These are phyloP conservation scores for Rhagonycha fulva DNA, from an alignment of 2,888 invertebrate species.

Conservation along the genomic window DNA sequence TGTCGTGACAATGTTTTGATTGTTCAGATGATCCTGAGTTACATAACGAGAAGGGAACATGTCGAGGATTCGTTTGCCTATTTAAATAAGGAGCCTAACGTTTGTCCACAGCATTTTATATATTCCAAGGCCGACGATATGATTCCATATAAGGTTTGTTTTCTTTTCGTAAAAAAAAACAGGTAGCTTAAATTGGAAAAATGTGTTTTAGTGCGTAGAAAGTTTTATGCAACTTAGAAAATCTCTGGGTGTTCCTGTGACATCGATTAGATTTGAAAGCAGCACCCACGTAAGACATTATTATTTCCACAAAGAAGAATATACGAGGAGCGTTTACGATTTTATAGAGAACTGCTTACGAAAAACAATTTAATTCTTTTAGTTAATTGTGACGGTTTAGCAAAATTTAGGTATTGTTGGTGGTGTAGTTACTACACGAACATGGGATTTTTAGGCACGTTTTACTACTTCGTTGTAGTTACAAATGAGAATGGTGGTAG, in stretches of 20 bases:
- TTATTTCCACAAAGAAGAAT: slow-evolving; percentile 64
- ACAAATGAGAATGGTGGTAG: not conserved
- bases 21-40: slow-evolving; percentile 39
- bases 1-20: slow-evolving; percentile 26
- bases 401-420: not conserved
- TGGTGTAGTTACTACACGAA: not conserved
- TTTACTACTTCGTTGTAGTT: not conserved
- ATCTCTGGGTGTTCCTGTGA: slow-evolving; percentile 64
- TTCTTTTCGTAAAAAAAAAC: not conserved
- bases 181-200: not conserved
- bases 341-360: slow-evolving; percentile 62
- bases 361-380: not conserved
- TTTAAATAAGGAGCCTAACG: slow-evolving; percentile 62
- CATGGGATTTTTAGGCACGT: not conserved
- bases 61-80: slow-evolving; percentile 59
- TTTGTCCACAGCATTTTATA: slow-evolving; percentile 73
- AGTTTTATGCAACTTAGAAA: slow-evolving; percentile 65
- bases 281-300: slow-evolving; percentile 79
- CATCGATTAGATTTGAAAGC: slow-evolving; percentile 67
- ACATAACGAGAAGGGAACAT: not conserved
- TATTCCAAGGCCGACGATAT: slow-evolving; percentile 73
- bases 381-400: not conserved
- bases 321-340: slow-evolving; percentile 62
- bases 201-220: slow-evolving; percentile 63
- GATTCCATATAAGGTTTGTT: slow-evolving; percentile 61